These are phyloP conservation scores for Carduelis carduelis DNA, from an alignment of 2,797 vertebrate genomes.

Conservation along the genomic window DNA sequence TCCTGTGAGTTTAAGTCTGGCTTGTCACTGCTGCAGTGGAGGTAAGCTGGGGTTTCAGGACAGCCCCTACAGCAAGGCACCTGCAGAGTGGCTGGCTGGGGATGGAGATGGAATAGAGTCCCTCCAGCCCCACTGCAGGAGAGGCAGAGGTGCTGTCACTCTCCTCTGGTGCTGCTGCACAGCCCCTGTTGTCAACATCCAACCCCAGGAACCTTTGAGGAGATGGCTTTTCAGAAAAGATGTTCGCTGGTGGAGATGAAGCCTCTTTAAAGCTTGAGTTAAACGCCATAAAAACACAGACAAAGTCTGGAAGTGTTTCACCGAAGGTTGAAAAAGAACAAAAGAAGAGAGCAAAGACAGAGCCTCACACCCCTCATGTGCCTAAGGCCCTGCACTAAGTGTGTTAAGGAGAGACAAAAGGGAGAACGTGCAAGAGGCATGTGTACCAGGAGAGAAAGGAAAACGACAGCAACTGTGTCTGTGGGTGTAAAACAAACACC, in stretches of 20 bases:
- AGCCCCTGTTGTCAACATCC: not conserved
- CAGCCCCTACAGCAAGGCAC: not conserved
- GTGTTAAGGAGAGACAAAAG: not conserved
- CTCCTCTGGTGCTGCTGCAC: not conserved
- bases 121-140: accelerated
- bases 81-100: not conserved
- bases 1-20: not conserved
- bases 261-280: not conserved
- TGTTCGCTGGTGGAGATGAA: accelerated
- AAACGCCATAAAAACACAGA: not conserved
- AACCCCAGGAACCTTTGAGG: accelerated
- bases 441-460: not conserved
- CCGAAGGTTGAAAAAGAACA: not conserved
- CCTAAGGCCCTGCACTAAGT: not conserved
- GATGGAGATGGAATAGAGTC: not conserved
- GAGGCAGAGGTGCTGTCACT: not conserved
- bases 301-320: not conserved
- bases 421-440: not conserved
- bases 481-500: not conserved
- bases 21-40: not conserved
- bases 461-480: not conserved
- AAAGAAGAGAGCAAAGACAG: not conserved
- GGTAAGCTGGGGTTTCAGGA: not conserved
- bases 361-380: not conserved
- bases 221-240: not conserved